These are phyloP conservation scores for Synergus gifuensis DNA, from an alignment of 2,888 invertebrate genomes.

Conservation along the genomic window DNA sequence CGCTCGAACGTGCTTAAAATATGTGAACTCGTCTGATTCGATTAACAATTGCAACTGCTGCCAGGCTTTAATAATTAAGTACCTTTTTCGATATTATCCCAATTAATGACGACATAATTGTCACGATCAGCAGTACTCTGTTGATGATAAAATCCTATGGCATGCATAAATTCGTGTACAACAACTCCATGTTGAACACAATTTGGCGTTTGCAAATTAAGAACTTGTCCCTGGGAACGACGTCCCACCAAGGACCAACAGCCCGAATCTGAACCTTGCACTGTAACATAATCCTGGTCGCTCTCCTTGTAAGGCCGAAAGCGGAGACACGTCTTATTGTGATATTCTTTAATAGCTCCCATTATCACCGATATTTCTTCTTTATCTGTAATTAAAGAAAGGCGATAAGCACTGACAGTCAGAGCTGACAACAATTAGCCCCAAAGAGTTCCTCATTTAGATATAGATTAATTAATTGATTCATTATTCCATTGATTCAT, in stretches of 20 bases:
- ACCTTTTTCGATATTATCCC: constrained; percentile 85
- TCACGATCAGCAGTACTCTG: constrained; percentile 89
- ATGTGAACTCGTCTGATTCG: too few relatives aligned
- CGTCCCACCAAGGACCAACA: constrained; percentile 86
- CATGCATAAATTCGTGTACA: constrained; percentile 88
- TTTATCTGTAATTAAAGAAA: constrained; percentile 68
- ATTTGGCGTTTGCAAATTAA: constrained; percentile 78
- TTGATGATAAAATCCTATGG: constrained; percentile 90
- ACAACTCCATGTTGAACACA: constrained; percentile 79
- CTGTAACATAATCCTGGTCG: constrained; percentile 81
- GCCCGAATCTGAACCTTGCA: constrained; percentile 80
- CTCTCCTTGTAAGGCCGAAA: constrained; percentile 81
- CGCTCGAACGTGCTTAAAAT: too few relatives aligned
- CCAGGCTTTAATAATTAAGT: background rate
- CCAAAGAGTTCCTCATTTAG: background rate
- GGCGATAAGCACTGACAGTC: too few relatives aligned
- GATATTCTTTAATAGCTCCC: constrained; percentile 81
- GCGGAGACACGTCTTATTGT: constrained; percentile 82
- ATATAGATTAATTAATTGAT: too few relatives aligned
- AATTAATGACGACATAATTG: constrained; percentile 85
- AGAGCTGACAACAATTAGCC: too few relatives aligned
- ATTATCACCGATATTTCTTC: constrained; percentile 79
- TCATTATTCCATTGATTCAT: too few relatives aligned
- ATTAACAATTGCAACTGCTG: too few relatives aligned
- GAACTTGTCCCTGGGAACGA: constrained; percentile 81